Evolutionary conservation across 2,797 vertebrate genomes (phyloP).

Genomic region (Danio kyathit): DNA sequence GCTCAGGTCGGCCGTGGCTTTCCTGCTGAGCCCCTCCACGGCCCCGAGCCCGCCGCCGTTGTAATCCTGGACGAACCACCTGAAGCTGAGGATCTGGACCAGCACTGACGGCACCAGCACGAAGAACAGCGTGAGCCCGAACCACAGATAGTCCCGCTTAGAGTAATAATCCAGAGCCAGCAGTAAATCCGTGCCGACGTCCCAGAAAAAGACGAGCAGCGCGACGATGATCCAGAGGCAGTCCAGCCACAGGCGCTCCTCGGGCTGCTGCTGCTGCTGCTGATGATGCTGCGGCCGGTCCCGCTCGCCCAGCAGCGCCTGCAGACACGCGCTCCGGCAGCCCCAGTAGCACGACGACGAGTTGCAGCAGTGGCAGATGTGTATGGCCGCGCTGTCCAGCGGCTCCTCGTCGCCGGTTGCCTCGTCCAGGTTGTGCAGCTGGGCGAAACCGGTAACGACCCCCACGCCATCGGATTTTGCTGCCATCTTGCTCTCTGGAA

Average conservation of each 20-base stretch:
- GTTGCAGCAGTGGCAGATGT: constrained; percentile 98
- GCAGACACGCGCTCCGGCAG: constrained; percentile 94
- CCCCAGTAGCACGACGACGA: constrained; percentile 97
- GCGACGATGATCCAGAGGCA: constrained; percentile 98
- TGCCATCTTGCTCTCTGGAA: constrained; percentile 90
- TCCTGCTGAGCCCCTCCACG: constrained; percentile 92
- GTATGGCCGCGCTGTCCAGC: constrained; percentile 91
- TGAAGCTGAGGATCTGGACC: constrained; percentile 97
- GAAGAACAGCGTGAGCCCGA: constrained; percentile 94
- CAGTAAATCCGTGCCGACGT: constrained; percentile 96
- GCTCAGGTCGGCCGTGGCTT: constrained; percentile 82
- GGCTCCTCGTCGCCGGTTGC: constrained; percentile 79
- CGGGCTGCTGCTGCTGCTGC: constrained; percentile 55
- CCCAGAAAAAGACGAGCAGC: constrained; percentile 95
- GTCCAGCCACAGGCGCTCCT: constrained; percentile 94
- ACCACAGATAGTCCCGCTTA: constrained; percentile 92
- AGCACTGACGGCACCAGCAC: constrained; percentile 96
- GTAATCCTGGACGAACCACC: constrained; percentile 99
- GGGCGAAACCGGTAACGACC: constrained; percentile 88
- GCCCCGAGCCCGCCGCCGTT: constrained; percentile 92
- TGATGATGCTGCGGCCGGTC: constrained; percentile 61
- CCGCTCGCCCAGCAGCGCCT: constrained; percentile 81
- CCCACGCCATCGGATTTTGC: constrained; percentile 87
- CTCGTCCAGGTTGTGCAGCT: constrained; percentile 92
- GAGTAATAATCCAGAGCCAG: constrained; percentile 94